These are phyloP conservation scores for Zaprionus africanus DNA, from an alignment of 1,140 invertebrate genomes.

Conservation along the genomic window DNA sequence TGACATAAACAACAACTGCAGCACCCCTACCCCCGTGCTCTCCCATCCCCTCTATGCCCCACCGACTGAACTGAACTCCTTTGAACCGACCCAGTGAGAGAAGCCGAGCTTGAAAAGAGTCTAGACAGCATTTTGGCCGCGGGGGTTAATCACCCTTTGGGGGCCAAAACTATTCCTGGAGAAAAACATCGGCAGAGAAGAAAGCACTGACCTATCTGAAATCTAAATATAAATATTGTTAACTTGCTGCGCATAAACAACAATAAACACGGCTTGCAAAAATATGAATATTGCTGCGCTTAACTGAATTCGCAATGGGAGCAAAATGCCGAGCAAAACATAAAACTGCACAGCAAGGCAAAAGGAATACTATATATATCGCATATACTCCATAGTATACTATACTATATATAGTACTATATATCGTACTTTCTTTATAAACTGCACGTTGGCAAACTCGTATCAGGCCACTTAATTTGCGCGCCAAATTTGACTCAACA, in stretches of 20 bases:
- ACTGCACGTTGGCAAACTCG: neutral
- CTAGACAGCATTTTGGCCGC: constrained; percentile 9
- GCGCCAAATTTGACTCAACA: constrained; percentile 67
- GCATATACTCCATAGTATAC: neutral
- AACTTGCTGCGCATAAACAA: constrained; percentile 51
- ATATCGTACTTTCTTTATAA: neutral
- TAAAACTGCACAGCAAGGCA: constrained; percentile 13
- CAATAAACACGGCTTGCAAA: constrained; percentile 48
- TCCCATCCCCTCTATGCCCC: too few species aligned
- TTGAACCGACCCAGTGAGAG: constrained; percentile 43
- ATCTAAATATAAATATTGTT: constrained; percentile 59
- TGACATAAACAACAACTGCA: constrained; percentile 28
- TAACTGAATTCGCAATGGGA: constrained; percentile 17
- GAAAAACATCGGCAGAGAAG: neutral
- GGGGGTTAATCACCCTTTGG: constrained; percentile 27
- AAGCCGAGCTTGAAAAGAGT: constrained; percentile 25
- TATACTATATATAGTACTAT: constrained; percentile 4
- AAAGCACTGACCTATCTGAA: constrained; percentile 75
- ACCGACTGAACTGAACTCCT: constrained; percentile 28
- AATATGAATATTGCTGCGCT: constrained; percentile 17
- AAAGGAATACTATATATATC: neutral
- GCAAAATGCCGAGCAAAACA: constrained; percentile 27
- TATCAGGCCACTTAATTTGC: constrained; percentile 52
- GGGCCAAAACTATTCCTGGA: constrained; percentile 27
- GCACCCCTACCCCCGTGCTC: neutral